Percentiles rank a stretch among this genome's conserved stretches.
phyloP scores from a whole-genome alignment of 2,888 invertebrate species.

The Coecobrya sp. region DNA sequence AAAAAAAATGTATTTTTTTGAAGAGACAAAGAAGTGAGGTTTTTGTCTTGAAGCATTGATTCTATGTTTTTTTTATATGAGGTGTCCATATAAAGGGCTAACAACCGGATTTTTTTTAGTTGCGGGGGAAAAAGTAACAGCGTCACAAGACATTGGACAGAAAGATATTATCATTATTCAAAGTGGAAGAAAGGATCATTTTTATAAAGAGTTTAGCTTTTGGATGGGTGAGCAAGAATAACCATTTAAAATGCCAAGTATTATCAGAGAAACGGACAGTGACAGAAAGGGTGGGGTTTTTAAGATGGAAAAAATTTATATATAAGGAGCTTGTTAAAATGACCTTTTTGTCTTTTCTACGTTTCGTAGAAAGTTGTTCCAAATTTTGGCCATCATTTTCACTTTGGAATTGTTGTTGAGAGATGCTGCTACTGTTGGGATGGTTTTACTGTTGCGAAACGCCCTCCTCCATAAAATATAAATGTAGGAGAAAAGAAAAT shows the following conservation, averaged over 20 bases:
- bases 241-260: background rate
- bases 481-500: too few relatives aligned
- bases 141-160: background rate
- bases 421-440: too few relatives aligned
- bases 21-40: background rate
- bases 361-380: background rate
- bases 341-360: constrained; percentile 1
- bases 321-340: constrained; percentile 1
- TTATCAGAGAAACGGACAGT: background rate
- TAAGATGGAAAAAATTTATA: background rate
- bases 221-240: background rate
- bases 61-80: background rate
- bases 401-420: too few relatives aligned
- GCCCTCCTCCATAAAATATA: too few relatives aligned
- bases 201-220: background rate
- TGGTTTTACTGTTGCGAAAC: too few relatives aligned
- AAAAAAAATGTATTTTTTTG: background rate
- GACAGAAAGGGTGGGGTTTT: background rate
- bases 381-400: background rate
- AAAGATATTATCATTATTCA: background rate
- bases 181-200: constrained; percentile 11
- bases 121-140: background rate
- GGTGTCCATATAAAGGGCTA: background rate
- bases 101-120: background rate
- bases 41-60: background rate